A percentile compares a stretch with the other conserved stretches of the same genome.
Evolutionary conservation across 2,888 invertebrate species (phyloP).

Genomic region (Microchrysa polita): DNA sequence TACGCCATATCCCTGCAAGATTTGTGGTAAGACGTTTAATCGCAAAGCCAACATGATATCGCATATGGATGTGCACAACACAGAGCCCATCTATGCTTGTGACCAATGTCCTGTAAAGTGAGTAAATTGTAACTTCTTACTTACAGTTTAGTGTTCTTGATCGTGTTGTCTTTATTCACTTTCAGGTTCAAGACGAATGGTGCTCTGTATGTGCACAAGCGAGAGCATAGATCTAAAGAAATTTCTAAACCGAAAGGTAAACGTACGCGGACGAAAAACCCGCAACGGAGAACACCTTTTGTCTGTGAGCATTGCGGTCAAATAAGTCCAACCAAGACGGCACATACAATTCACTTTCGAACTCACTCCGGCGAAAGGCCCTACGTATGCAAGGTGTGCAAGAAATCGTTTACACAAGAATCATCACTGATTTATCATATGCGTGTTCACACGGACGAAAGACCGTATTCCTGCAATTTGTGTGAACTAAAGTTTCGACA

Average conservation of each 20-base stretch:
- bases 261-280: not conserved
- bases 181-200: constrained; percentile 48
- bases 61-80: constrained; percentile 50
- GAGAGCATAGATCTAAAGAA: constrained; percentile 47
- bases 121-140: constrained; percentile 15
- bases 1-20: too few relatives aligned
- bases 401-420: not conserved
- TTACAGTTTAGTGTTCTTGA: too few relatives aligned
- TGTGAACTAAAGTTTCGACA: constrained; percentile 23
- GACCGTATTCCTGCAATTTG: constrained; percentile 3
- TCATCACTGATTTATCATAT: not conserved
- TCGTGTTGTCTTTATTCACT: not conserved
- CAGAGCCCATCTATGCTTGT: constrained; percentile 45
- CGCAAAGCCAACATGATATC: constrained; percentile 43
- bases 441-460: constrained; percentile 7
- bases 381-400: constrained; percentile 1
- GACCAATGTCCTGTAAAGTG: constrained; percentile 48
- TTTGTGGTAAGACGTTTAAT: too few relatives aligned
- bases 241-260: constrained; percentile 12
- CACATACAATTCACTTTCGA: constrained; percentile 9
- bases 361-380: constrained; percentile 12
- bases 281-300: not conserved
- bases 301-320: constrained; percentile 47
- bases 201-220: constrained; percentile 48
- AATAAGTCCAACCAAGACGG: constrained; percentile 32